These are phyloP conservation scores for Atherix ibis DNA, from an alignment of 2,888 invertebrate species.

Conservation along the genomic window DNA sequence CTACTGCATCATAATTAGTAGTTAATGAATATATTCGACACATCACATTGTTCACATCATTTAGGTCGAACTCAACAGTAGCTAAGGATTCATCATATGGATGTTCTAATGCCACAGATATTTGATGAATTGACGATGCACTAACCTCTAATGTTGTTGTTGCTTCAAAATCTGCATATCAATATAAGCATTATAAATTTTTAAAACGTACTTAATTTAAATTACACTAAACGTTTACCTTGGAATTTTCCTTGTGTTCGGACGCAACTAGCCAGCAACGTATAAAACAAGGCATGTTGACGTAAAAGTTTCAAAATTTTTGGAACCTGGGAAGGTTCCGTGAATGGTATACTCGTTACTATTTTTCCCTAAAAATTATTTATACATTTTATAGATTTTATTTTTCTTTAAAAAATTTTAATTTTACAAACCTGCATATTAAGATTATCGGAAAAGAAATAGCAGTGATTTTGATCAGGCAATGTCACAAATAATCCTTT, in stretches of 20 bases:
- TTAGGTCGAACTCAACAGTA: slow-evolving; percentile 76
- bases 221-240: too few relatives aligned
- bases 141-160: slow-evolving; percentile 81
- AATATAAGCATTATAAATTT: too few relatives aligned
- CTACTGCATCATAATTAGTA: slow-evolving; percentile 33
- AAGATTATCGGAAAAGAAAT: slow-evolving; percentile 74
- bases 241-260: slow-evolving; percentile 58
- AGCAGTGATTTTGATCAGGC: slow-evolving; percentile 88
- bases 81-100: slow-evolving; percentile 85
- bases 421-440: slow-evolving; percentile 62
- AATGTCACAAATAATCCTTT: slow-evolving; percentile 77
- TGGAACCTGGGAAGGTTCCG: slow-evolving; percentile 84
- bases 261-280: slow-evolving; percentile 76
- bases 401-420: too few relatives aligned
- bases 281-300: slow-evolving; percentile 84
- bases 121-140: slow-evolving; percentile 75
- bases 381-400: too few relatives aligned
- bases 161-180: slow-evolving; percentile 31
- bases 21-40: slow-evolving; percentile 58
- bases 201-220: too few relatives aligned
- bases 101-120: slow-evolving; percentile 83
- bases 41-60: slow-evolving; percentile 61
- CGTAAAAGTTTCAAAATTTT: slow-evolving; percentile 69
- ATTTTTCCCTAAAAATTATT: slow-evolving; percentile 22
- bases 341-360: slow-evolving; percentile 65